Conservation (phyloP, 2,888 invertebrate genomes). For the Melitaea athalia region DNA sequence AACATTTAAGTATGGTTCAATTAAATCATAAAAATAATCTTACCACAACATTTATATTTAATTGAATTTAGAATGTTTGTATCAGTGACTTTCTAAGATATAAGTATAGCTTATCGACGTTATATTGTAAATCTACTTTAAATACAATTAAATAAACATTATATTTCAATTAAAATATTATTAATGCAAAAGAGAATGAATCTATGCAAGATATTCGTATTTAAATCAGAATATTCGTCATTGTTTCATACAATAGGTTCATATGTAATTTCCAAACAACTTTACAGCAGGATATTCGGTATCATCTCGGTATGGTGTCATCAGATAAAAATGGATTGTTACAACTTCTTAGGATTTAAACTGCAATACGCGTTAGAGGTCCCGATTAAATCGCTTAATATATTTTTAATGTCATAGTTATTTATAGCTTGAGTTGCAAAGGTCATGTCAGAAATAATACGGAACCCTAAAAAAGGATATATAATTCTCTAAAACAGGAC, state of each 20-base stretch:
- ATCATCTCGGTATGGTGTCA: neutral
- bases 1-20: neutral
- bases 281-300: neutral
- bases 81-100: too few species aligned
- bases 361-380: slow-evolving; percentile 3
- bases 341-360: neutral
- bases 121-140: too few species aligned
- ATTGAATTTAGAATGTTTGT: too few species aligned
- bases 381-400: slow-evolving; percentile 31
- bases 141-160: too few species aligned
- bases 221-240: too few species aligned
- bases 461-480: slow-evolving; percentile 1
- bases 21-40: neutral
- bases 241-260: neutral
- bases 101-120: too few species aligned
- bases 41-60: too few species aligned
- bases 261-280: neutral
- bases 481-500: neutral
- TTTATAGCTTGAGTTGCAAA: slow-evolving; percentile 34
- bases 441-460: slow-evolving; percentile 21
- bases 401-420: slow-evolving; percentile 34
- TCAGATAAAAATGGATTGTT: neutral
- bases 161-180: too few species aligned
- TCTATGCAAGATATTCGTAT: too few species aligned
- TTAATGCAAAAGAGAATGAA: too few species aligned